Base-by-base conservation (phyloP, 2,113 vertebrate genomes). In the Heteronetta atricapilla region DNA sequence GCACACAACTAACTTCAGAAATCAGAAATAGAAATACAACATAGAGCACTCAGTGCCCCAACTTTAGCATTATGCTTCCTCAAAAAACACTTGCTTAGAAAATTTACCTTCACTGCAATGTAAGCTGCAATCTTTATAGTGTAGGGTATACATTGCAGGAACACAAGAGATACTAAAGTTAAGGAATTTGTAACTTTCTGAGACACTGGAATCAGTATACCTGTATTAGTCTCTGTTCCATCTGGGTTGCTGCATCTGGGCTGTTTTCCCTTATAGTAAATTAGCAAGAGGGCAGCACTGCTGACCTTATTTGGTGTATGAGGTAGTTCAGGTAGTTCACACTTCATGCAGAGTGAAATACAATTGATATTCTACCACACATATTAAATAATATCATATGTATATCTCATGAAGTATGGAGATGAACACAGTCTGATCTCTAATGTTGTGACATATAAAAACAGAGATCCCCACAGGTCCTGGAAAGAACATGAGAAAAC, bases 1-100 rank as follows among this genome's bases (percentile, higher is more conserved):
- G 76, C 36, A 22, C 3, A 60, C 0, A 0, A 16, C 16, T 70
- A 74, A 22, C 3, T 34, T 73, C 68, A 82, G 1, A 3, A 82
- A 52, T 40, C 40, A 40, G 40, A 10, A 40, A 40, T 40, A 40
- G 40, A 40, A 40, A 40, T 60, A 16, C 60, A 59, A 16, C 8
- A 55, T 1, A 70, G 1, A 58, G 1, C 14, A 53, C 10, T 55
- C 8, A 42, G 13, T 59, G 11, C 64, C 63, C 13, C 15, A 67
- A 15, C 7, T 33, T 40, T 13, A 50, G 12, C 11, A 50, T 66
- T 36, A 48, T 62, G 3, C 0, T 56, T 74, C 4, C 2, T 56
- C 8, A 42, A 3, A 2, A 33, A 66, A 86, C 48, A 0, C 26
- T 81, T 77, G 1, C 4, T 86, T 68, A 15, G 20, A 60, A 68